Conservation (phyloP, 2,888 invertebrate genomes). For the Polylopha cassiicola region DNA sequence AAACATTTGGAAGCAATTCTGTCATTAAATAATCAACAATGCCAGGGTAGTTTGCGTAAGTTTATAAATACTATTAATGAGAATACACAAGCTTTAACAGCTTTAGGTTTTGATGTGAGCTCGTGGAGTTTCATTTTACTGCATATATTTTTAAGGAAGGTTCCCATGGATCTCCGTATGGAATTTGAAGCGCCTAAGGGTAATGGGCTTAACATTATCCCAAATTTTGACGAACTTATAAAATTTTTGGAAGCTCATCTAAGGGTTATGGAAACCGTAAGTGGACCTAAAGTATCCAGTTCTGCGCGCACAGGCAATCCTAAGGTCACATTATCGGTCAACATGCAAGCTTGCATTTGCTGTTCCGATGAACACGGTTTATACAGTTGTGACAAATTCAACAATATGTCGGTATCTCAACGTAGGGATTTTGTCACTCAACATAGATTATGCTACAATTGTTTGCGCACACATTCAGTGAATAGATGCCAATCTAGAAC, state of each 20-base stretch:
- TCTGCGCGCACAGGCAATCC: no score
- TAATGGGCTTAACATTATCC: conserved; percentile 1
- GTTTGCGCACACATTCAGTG: neutral
- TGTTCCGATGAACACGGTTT: neutral
- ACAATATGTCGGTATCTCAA: neutral
- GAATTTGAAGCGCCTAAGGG: neutral
- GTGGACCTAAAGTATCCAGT: neutral
- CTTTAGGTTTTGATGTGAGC: conserved; percentile 5
- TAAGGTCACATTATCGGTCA: no score
- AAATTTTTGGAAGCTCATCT: conserved; percentile 1
- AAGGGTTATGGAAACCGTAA: neutral
- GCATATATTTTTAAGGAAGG: conserved; percentile 6
- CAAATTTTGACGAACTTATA: neutral
- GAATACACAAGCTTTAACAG: conserved; percentile 8
- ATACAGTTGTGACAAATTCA: neutral
- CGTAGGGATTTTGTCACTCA: no score
- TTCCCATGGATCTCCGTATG: neutral
- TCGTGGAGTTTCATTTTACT: conserved; percentile 14
- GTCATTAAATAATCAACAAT: neutral
- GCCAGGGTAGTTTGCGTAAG: neutral
- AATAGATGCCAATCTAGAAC: neutral
- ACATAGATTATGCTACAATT: neutral
- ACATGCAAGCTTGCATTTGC: conserved; percentile 1
- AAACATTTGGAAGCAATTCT: conserved; percentile 11
- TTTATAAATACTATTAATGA: conserved; percentile 10